Conservation (phyloP, 2,888 invertebrate species). For the Volucella bombylans region DNA sequence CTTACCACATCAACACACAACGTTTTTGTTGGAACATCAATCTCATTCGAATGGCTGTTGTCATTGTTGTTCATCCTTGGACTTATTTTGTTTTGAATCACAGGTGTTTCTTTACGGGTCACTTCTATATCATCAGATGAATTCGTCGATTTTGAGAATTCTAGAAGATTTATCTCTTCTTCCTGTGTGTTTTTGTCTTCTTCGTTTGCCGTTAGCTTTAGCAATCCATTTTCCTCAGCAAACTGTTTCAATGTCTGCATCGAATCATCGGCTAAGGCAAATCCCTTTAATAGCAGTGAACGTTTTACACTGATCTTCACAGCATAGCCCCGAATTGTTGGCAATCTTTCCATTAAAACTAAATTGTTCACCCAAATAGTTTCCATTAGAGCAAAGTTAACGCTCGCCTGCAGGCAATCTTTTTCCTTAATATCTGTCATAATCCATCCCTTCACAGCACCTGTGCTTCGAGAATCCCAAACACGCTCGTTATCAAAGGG, state of each 20-base stretch:
- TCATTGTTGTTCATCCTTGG: not conserved
- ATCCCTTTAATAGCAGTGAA: constrained; percentile 74
- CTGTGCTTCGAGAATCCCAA: constrained; percentile 83
- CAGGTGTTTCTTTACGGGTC: not conserved
- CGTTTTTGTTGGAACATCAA: not conserved
- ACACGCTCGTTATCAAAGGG: constrained; percentile 84
- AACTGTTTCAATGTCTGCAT: constrained; percentile 35
- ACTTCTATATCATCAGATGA: not conserved
- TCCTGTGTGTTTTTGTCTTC: not conserved
- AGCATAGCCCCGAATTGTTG: constrained; percentile 46
- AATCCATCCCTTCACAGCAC: constrained; percentile 81
- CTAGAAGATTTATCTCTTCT: constrained; percentile 39
- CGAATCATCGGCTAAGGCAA: constrained; percentile 57
- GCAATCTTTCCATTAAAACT: constrained; percentile 76
- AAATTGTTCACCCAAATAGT: constrained; percentile 78
- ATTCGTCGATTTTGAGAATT: constrained; percentile 42
- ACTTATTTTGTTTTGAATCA: not conserved
- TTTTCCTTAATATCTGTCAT: constrained; percentile 76
- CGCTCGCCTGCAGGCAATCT: constrained; percentile 78
- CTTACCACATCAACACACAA: not conserved
- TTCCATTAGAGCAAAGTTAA: constrained; percentile 76
- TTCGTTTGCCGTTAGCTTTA: not conserved
- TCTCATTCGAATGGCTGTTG: not conserved
- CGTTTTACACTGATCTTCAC: constrained; percentile 75
- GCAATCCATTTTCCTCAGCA: constrained; percentile 44